Evolutionary conservation across 2,113 vertebrate species (phyloP).

Genomic region (Saguinus imperator): DNA sequence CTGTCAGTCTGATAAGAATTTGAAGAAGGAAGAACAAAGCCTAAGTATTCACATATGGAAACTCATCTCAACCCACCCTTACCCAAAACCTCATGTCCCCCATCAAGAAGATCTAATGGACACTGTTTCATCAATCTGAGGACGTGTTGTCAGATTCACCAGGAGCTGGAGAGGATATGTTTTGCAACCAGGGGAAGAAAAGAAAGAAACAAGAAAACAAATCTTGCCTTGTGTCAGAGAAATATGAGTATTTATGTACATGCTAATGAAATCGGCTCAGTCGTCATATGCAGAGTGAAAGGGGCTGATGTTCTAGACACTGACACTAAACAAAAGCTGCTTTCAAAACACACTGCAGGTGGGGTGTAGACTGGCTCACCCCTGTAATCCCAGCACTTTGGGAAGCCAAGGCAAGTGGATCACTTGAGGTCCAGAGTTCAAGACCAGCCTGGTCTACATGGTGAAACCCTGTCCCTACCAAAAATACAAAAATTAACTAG

Average conservation of each 20-base stretch:
- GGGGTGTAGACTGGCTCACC: too few relatives aligned
- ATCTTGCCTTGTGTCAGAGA: conserved; percentile 36
- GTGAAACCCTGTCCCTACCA: too few relatives aligned
- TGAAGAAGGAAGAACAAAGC: neutral
- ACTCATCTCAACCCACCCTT: neutral
- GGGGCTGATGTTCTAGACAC: conserved; percentile 41
- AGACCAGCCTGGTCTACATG: too few relatives aligned
- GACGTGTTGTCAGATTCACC: neutral
- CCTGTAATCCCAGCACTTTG: too few relatives aligned
- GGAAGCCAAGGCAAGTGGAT: too few relatives aligned
- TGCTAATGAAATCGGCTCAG: conserved; percentile 50
- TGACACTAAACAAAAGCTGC: conserved; percentile 43
- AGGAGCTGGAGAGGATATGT: neutral
- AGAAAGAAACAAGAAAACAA: conserved; percentile 22
- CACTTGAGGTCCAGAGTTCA: too few relatives aligned
- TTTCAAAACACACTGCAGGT: conserved; percentile 8
- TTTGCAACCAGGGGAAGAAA: neutral
- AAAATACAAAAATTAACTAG: too few relatives aligned
- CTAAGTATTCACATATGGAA: neutral
- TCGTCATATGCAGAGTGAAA: conserved; percentile 30
- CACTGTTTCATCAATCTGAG: neutral
- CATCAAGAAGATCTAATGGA: neutral
- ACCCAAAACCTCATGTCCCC: neutral
- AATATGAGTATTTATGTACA: conserved; percentile 54
- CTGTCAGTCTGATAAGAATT: neutral